A percentile compares a stretch with the other conserved stretches of the same genome.
These are phyloP conservation scores for Sebastes diploproa DNA, from an alignment of 2,797 vertebrate genomes.

Conservation along the genomic window DNA sequence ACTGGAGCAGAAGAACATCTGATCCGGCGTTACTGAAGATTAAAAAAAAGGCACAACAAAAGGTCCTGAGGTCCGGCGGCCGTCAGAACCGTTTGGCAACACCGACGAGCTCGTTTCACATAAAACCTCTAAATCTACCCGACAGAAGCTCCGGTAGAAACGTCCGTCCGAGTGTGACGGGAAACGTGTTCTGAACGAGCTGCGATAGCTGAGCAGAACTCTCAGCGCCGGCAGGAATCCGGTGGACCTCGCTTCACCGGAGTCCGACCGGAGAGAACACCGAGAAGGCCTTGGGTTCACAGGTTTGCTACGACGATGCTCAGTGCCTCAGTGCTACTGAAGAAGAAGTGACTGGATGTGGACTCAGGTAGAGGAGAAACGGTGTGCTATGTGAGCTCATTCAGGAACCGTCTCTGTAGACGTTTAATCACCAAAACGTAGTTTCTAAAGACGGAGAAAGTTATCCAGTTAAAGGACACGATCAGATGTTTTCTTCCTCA, in stretches of 20 bases:
- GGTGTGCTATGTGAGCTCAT: not conserved
- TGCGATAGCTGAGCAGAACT: conserved; percentile 7
- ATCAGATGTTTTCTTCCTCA: not conserved
- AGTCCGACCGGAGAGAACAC: not conserved
- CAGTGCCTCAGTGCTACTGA: conserved; percentile 19
- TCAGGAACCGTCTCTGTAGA: not conserved
- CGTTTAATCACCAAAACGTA: not conserved
- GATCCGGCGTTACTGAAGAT: conserved; percentile 12
- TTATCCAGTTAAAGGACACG: not conserved
- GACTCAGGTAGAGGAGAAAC: not conserved
- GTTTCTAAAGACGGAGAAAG: not conserved
- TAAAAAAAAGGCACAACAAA: conserved; percentile 74
- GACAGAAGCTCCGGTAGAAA: not conserved
- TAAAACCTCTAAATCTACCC: not conserved
- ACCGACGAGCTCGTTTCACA: conserved; percentile 21
- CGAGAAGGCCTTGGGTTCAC: conserved; percentile 19
- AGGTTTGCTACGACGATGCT: conserved; percentile 18
- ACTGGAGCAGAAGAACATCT: conserved; percentile 17
- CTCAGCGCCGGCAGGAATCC: conserved; percentile 10
- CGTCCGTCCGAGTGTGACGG: not conserved
- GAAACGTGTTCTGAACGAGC: not conserved
- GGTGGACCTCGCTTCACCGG: conserved; percentile 1
- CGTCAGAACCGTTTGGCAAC: conserved; percentile 61
- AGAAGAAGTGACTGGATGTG: not conserved
- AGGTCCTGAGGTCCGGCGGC: conserved; percentile 78